phyloP scores from a whole-genome alignment of 1,140 invertebrate species.

The Augochlora pura region DNA sequence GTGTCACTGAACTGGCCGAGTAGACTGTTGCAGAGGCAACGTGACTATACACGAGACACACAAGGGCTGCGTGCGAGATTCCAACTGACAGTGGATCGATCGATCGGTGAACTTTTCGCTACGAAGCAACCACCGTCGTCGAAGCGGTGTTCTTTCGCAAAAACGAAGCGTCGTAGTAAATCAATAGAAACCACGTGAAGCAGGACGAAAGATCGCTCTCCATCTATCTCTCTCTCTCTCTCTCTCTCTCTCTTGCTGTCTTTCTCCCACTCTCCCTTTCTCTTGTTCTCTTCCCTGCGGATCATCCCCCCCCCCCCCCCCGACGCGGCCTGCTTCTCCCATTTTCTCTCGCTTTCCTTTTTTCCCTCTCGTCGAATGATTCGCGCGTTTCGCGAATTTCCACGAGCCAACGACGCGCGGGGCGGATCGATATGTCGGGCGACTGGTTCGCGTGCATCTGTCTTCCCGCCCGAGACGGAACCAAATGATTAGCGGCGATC shows the following conservation, averaged over 20 bases:
- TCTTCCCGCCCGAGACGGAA: conserved; percentile 20
- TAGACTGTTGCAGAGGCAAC: conserved; percentile 56
- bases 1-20: conserved; percentile 56
- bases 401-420: background rate
- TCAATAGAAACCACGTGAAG: conserved; percentile 64
- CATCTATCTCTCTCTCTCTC: background rate
- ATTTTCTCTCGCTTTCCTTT: background rate
- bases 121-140: conserved; percentile 20
- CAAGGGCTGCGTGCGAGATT: conserved; percentile 44
- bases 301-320: background rate
- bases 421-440: conserved; percentile 17
- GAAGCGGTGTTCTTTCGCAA: conserved; percentile 53
- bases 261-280: conserved; percentile 1
- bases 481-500: conserved; percentile 33
- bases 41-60: conserved; percentile 56
- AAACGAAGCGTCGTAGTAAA: conserved; percentile 57
- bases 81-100: conserved; percentile 58
- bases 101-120: conserved; percentile 52
- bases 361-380: background rate
- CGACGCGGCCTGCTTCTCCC: background rate
- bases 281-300: background rate
- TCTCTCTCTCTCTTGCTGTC: background rate
- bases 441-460: background rate
- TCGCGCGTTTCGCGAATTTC: conserved; percentile 26
- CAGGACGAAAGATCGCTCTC: conserved; percentile 36